Base-by-base conservation (phyloP, 2,888 invertebrate species). In the Stenodema calcarata region DNA sequence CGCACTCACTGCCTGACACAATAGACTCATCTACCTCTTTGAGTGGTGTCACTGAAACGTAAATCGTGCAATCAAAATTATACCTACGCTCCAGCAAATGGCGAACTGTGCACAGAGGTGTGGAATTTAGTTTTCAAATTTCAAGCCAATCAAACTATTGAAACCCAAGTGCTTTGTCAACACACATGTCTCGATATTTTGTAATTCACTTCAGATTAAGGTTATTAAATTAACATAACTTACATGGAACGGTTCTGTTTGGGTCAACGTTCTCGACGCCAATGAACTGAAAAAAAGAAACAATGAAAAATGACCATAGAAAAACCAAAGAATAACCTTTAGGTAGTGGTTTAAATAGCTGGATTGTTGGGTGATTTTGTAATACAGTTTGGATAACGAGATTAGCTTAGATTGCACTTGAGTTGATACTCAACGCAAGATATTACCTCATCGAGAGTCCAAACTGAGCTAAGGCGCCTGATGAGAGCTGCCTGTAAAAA, bases 401-500 rank as follows among this genome's bases (percentile, higher is more conserved):
- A n/a, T n/a, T 35, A 35, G 4, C 7, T 35, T 11, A 16, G 54
- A n/a, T 6, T 6, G 3, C 16, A 54, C 54, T 4, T 4, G 4
- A 11, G 18, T 54, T 6, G 11, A 16, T 18, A 11, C 11, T 54
- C 28, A 73, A 23, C 7, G 23, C 16, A 14, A 73, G 18, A 16
- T 28, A 30, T n/a, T 62, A 27, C 82, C 62, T 62, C 69, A 6
- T 62, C 27, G 30, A 27, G 28, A 16, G 11, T 54, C 41, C 69
- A 82, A 35, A 82, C 35, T 27, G 82, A 16, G 42, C 69, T 62
- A 14, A 82, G 42, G 14, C 62, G 30, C n/a, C 42, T 42, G 70
- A 82, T 82, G 28, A 82, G 47, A 30, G 82, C 70, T 6, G 44
- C 82, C 82, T 82, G 69, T 28, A 82, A 82, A 35, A 41, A 42